These are phyloP conservation scores for Pantelozetes paolii DNA, from an alignment of 2,888 invertebrate species.

Conservation along the genomic window DNA sequence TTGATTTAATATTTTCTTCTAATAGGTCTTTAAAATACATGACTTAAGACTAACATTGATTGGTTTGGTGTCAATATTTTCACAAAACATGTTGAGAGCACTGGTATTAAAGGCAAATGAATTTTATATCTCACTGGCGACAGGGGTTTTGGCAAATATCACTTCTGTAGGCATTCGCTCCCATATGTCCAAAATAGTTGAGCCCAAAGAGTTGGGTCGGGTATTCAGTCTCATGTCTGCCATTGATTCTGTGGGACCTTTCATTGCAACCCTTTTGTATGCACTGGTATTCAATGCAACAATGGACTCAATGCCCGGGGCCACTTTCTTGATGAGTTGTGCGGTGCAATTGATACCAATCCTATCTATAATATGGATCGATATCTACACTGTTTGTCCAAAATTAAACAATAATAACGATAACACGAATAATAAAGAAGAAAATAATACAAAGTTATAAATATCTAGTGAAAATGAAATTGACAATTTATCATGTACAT, in stretches of 20 bases:
- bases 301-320: conserved; percentile 15
- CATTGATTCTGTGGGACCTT: conserved; percentile 31
- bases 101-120: background rate
- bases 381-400: background rate
- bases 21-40: background rate
- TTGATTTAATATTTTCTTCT: background rate
- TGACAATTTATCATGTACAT: too few species aligned
- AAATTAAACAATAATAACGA: too few species aligned
- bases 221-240: conserved; percentile 34
- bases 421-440: too few species aligned
- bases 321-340: background rate
- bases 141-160: background rate
- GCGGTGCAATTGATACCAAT: background rate
- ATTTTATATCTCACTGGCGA: background rate
- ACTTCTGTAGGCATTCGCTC: conserved; percentile 25
- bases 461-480: too few species aligned
- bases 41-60: background rate
- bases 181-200: conserved; percentile 35
- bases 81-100: background rate
- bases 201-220: conserved; percentile 32
- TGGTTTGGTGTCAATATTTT: background rate
- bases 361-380: background rate
- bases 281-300: conserved; percentile 12
- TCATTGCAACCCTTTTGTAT: background rate
- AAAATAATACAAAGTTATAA: too few species aligned